Evolutionary conservation across 2,888 invertebrate genomes (phyloP).

Genomic region (Agrilus biguttatus): DNA sequence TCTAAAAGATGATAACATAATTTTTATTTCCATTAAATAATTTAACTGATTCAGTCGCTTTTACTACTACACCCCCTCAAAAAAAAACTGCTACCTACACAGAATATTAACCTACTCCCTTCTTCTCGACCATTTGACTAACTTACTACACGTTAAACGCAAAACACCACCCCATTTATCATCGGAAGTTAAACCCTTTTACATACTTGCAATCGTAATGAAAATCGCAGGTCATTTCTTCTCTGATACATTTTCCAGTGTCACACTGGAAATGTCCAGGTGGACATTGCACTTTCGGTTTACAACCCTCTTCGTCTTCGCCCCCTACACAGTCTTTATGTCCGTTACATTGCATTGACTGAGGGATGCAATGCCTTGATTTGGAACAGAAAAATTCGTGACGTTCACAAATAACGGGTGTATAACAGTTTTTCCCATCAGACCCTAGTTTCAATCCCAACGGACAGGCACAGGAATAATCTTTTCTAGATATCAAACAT

Average conservation of each 20-base stretch:
- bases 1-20: too few relatives aligned
- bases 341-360: slow-evolving; percentile 23
- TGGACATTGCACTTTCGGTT: slow-evolving; percentile 24
- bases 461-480: slow-evolving; percentile 46
- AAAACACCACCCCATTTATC: too few relatives aligned
- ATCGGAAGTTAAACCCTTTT: slow-evolving; percentile 17
- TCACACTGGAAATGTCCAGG: slow-evolving; percentile 37
- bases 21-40: too few relatives aligned
- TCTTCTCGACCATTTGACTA: too few relatives aligned
- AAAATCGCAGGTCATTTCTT: slow-evolving; percentile 33
- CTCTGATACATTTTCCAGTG: slow-evolving; percentile 36
- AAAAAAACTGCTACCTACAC: too few relatives aligned
- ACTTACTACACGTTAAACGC: too few relatives aligned
- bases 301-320: slow-evolving; percentile 28
- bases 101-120: slow-evolving; percentile 25
- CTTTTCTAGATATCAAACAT: slow-evolving; percentile 41
- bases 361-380: slow-evolving; percentile 32
- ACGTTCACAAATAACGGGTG: slow-evolving; percentile 32
- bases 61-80: too few relatives aligned
- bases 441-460: slow-evolving; percentile 40
- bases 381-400: slow-evolving; percentile 30
- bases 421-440: slow-evolving; percentile 42
- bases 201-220: slow-evolving; percentile 39
- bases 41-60: too few relatives aligned
- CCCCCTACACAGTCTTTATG: slow-evolving; percentile 23